Base-by-base conservation (phyloP, 2,888 invertebrate species). In the Drosophila pseudotakahashii region DNA sequence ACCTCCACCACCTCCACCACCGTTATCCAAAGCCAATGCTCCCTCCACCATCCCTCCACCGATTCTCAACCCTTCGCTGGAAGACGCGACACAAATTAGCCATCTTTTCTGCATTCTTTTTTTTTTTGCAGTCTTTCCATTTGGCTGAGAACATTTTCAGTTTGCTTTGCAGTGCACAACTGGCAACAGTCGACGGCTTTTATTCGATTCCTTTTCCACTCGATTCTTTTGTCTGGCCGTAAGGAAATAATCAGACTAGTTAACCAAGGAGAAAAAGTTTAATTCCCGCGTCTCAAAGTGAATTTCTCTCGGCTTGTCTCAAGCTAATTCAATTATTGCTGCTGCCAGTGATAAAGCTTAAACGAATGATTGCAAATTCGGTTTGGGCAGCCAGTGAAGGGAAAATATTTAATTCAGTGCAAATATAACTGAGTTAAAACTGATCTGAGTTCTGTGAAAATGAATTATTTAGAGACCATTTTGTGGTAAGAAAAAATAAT, bases 401-500 rank as follows among this genome's bases (percentile, higher is more conserved):
- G 32, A 23, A 39, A 68, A 11, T 30, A 62, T 42, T 23, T 13
- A 32, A 26, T 50, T 45, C 13, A 36, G 48, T 68, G 58, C 34
- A 32, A 47, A 14, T 19, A 16, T 30, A n/a, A 30, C 13, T 34
- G 37, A 30, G 7, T 51, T 36, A 36, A 13, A 45, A 36, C 10
- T 30, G 42, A 67, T 5, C 9, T 16, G 7, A 37, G 52, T 37
- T 34, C 41, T 13, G 48, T 16, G 19, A 55, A 75, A 59, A 90
- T 90, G 90, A 90, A 90, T 73, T 90, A 90, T 72, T 77, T 90
- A 71, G 90, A 90, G 73, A 86, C 90, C 11, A 89, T 90, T 70
- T 68, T 90, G 52, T 89, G 90, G 90, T 90, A 79, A 89, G 89
- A 48, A 37, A 44, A 51, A 14, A 26, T 16, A 7, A 13, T 16